Evolutionary conservation across 2,113 vertebrate species (phyloP).

Genomic region (Pyxicephalus adspersus): DNA sequence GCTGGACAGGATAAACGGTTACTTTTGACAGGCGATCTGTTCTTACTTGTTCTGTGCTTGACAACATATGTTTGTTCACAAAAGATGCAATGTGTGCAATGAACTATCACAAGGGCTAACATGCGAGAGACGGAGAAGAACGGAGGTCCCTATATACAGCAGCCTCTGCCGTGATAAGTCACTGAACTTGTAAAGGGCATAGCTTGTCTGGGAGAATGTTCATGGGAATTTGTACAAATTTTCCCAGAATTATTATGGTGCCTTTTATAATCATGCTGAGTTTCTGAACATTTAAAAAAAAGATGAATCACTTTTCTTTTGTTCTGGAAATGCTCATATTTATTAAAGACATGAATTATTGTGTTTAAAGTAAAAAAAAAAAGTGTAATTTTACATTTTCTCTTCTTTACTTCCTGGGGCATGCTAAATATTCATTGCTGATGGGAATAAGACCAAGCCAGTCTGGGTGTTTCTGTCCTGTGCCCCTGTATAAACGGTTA

Average conservation of each 20-base stretch:
- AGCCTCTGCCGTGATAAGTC: conserved; percentile 18
- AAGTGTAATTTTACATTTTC: not conserved
- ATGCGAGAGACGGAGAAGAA: not conserved
- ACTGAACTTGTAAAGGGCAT: conserved; percentile 21
- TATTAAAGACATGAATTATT: conserved; percentile 12
- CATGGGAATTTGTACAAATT: not conserved
- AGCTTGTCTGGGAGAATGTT: not conserved
- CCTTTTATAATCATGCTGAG: conserved; percentile 31
- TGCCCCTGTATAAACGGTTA: too few relatives aligned
- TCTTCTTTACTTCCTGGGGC: not conserved
- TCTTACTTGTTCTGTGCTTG: not conserved
- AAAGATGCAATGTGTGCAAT: not conserved
- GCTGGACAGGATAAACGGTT: not conserved
- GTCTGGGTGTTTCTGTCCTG: too few relatives aligned
- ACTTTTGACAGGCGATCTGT: not conserved
- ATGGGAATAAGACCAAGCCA: too few relatives aligned
- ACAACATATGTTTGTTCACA: not conserved
- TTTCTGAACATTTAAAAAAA: conserved; percentile 24
- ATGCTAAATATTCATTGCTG: too few relatives aligned
- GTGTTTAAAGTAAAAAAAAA: conserved; percentile 28
- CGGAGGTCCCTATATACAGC: not conserved
- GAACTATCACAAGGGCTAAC: conserved; percentile 45
- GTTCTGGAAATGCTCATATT: not conserved
- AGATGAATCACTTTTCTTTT: not conserved
- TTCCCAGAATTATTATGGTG: conserved; percentile 36